These are phyloP conservation scores for Thyatira batis DNA, from an alignment of 2,888 invertebrate genomes.

Conservation along the genomic window DNA sequence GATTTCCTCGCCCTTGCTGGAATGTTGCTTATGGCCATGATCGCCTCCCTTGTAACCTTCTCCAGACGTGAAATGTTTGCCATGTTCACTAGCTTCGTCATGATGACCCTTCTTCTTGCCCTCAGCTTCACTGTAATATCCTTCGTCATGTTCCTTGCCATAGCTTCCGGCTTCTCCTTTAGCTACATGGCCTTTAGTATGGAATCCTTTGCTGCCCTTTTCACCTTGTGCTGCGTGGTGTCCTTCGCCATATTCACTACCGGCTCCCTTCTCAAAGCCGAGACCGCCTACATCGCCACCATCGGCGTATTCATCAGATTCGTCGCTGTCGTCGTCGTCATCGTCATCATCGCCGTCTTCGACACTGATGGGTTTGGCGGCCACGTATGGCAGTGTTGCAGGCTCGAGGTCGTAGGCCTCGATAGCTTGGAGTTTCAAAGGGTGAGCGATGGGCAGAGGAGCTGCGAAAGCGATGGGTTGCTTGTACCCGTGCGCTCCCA, in stretches of 20 bases:
- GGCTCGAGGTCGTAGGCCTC: slow-evolving; percentile 61
- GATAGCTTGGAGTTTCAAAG: slow-evolving; percentile 40
- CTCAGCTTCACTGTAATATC: slow-evolving; percentile 75
- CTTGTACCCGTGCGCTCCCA: slow-evolving; percentile 61
- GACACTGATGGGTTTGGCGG: slow-evolving; percentile 56
- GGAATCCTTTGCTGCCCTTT: slow-evolving; percentile 81
- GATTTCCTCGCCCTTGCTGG: slow-evolving; percentile 86
- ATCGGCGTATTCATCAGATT: slow-evolving; percentile 46
- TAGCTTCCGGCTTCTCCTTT: slow-evolving; percentile 82
- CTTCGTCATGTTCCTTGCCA: slow-evolving; percentile 78
- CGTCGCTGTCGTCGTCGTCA: slow-evolving; percentile 42
- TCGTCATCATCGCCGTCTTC: slow-evolving; percentile 62
- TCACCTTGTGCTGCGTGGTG: slow-evolving; percentile 79
- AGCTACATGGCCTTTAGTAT: slow-evolving; percentile 75
- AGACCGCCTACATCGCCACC: slow-evolving; percentile 21
- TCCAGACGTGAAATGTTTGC: slow-evolving; percentile 77
- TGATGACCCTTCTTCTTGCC: slow-evolving; percentile 81
- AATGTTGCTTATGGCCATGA: slow-evolving; percentile 82
- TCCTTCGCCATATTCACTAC: slow-evolving; percentile 72
- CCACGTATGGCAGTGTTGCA: slow-evolving; percentile 64
- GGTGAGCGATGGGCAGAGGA: slow-evolving; percentile 51
- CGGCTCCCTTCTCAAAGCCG: slow-evolving; percentile 63
- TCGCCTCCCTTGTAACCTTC: slow-evolving; percentile 81
- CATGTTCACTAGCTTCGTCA: slow-evolving; percentile 80
- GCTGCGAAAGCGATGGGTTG: slow-evolving; percentile 56